A percentile compares a stretch with the other conserved stretches of the same genome.
phyloP scores from a whole-genome alignment of 2,888 invertebrate species.

The Trachelus tabidus region DNA sequence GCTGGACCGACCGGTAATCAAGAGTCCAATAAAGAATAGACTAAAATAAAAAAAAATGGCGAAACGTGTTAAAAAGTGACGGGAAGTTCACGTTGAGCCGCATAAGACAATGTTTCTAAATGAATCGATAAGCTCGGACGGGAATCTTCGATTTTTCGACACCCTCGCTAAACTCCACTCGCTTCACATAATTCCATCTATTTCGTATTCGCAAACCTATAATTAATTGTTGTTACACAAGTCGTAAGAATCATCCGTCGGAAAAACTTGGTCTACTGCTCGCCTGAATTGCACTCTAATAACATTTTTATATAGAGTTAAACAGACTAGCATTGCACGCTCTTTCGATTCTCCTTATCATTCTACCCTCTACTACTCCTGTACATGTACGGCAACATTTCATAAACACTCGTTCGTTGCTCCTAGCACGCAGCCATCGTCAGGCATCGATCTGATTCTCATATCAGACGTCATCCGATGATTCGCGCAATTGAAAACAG shows the following conservation, averaged over 20 bases:
- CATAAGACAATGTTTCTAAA: no score
- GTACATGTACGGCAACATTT: constrained; percentile 23
- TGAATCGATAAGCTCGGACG: no score
- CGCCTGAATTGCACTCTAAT: constrained; percentile 24
- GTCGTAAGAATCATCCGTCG: constrained; percentile 4
- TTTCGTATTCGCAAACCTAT: no score
- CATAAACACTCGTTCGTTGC: constrained; percentile 18
- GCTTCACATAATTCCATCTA: no score
- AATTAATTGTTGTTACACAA: neutral
- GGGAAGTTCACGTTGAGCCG: neutral
- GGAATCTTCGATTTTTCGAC: no score
- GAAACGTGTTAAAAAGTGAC: neutral
- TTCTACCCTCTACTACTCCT: constrained; percentile 11
- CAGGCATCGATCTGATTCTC: neutral
- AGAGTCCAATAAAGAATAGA: no score
- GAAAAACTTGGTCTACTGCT: constrained; percentile 17
- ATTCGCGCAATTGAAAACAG: no score
- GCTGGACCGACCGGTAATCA: no score
- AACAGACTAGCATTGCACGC: constrained; percentile 41
- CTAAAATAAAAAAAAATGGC: neutral
- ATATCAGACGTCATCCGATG: no score
- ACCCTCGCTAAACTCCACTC: no score
- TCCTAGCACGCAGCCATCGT: constrained; percentile 21
- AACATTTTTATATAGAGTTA: constrained; percentile 27
- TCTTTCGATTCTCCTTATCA: constrained; percentile 8